A percentile compares a stretch with the other conserved stretches of the same genome.
Conservation (phyloP, 2,113 vertebrate genomes). For the Nannobrachium achirus region DNA sequence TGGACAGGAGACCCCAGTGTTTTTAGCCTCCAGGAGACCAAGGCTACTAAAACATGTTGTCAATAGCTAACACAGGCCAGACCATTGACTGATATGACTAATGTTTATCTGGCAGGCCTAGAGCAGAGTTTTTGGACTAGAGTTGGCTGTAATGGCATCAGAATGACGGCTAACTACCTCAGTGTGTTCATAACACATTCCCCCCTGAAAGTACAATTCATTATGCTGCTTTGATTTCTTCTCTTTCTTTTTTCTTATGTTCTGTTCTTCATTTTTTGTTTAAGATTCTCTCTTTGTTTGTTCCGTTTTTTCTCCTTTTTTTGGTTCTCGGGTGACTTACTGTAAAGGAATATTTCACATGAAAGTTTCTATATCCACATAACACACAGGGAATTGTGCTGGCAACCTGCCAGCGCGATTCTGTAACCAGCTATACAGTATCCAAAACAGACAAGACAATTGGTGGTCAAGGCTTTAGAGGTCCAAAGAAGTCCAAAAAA, state of each 20-base stretch:
- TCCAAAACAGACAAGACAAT: no score
- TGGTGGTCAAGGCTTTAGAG: no score
- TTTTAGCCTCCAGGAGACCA: conserved; percentile 23
- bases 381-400: no score
- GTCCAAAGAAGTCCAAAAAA: no score
- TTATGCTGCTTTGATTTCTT: no score
- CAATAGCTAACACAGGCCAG: conserved; percentile 40
- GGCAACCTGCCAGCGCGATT: no score
- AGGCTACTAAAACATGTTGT: conserved; percentile 16
- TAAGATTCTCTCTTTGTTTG: not conserved
- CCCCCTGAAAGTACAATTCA: not conserved
- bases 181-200: conserved; percentile 29
- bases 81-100: conserved; percentile 40
- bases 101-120: conserved; percentile 52
- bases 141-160: conserved; percentile 22
- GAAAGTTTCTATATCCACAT: no score
- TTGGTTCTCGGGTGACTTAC: conserved; percentile 11
- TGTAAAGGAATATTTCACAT: no score
- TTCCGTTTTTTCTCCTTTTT: not conserved
- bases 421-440: no score
- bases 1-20: conserved; percentile 39
- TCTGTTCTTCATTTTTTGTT: not conserved
- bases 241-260: not conserved
- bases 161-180: conserved; percentile 41
- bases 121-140: conserved; percentile 17